Conservation (phyloP, 2,113 vertebrate genomes). For the Macquaria australasica region DNA sequence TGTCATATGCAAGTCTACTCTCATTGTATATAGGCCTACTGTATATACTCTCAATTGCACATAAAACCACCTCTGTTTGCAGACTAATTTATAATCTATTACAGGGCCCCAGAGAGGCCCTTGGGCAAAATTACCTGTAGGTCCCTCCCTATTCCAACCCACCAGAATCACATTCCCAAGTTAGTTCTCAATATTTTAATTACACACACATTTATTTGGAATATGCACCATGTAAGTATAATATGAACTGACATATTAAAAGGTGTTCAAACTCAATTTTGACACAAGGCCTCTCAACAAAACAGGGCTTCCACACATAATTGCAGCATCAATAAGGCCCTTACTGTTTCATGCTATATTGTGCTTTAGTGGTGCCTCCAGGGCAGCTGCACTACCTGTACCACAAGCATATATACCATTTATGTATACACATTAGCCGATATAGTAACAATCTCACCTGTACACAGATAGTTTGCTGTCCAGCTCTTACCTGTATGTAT, state of each 20-base stretch:
- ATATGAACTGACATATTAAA: neutral
- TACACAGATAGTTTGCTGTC: neutral
- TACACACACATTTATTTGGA: neutral
- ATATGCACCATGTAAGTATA: neutral
- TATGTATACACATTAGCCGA: neutral
- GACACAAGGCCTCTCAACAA: neutral
- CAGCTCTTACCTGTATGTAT: neutral
- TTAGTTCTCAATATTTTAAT: neutral
- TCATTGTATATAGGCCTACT: neutral
- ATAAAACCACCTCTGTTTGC: neutral
- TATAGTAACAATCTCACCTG: neutral
- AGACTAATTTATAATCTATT: neutral
- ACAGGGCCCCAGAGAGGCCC: neutral
- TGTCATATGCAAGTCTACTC: neutral
- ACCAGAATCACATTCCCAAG: neutral
- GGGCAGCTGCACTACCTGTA: neutral
- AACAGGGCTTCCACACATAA: neutral
- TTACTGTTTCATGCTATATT: neutral
- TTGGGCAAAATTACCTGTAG: neutral
- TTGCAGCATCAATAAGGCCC: neutral
- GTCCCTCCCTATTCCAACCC: neutral
- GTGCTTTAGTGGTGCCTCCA: neutral
- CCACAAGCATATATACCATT: neutral
- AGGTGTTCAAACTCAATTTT: neutral
- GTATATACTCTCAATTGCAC: neutral